Base-by-base conservation (phyloP, 53 echinoderm and acorn worm species). In the Holothuria scabra region DNA sequence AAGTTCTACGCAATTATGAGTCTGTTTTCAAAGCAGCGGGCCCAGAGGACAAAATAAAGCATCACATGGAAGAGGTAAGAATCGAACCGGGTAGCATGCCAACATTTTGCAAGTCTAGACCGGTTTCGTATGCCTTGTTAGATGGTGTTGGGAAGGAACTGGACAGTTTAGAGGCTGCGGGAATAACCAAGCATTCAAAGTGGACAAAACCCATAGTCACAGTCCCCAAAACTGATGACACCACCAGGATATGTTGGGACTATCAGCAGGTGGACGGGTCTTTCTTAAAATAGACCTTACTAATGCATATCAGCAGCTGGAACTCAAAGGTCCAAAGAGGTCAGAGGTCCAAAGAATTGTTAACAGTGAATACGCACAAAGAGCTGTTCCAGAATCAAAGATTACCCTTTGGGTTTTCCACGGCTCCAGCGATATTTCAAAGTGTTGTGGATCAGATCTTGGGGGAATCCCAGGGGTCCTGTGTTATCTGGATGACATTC, bases 231-330 rank as follows among this genome's bases (percentile, higher is more conserved):
- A 38, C 84, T 21, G 69, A 84, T 56, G 84, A 67, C 23, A 31
- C 30, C 30, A 58, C 48, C 9, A 48, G 84, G 32, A 67, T 68
- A 16, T 84, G 84, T 34, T 31, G 84, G 19, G 70, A 68, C 58
- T 84, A 84, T 14, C 83, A 9, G 49, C 82, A 37, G 85, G 86
- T 0, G 89, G 92, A 8, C 38, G 86, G 65, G 22, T 32, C 23
- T 93, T 87, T 64, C 74, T 71, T 1, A 93, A 89, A 76, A 32
- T 92, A 13, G 92, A 92, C 31, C 56, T 88, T 18, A 34, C 66
- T 0, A 55, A 92, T 83, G 86, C 92, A 2, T 92, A 92, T 26
- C 83, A 60, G 19, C 92, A 92, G 62, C 32, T 92, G 22, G 71
- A 62, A 25, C 26, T 87, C 21, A 64, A 65, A n/a, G 82, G n/a